Evolutionary conservation across 2,888 invertebrate genomes (phyloP).

Genomic region (Ecliptopera silaceata): DNA sequence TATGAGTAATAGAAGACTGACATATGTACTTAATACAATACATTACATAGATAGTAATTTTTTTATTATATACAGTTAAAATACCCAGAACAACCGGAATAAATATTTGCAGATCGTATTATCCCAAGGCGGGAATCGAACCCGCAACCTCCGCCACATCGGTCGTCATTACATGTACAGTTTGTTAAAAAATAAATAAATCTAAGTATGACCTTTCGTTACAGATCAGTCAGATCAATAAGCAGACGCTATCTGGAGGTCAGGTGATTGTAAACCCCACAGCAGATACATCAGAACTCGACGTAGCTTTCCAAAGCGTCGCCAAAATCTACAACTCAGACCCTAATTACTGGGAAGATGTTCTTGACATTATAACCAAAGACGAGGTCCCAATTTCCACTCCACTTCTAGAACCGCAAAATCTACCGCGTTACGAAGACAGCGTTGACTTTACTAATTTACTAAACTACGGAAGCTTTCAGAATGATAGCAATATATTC

Average conservation of each 20-base stretch:
- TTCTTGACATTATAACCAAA: slow-evolving; percentile 53
- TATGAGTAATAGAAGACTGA: no score
- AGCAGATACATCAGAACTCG: slow-evolving; percentile 48
- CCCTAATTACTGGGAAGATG: slow-evolving; percentile 47
- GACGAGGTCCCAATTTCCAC: slow-evolving; percentile 38
- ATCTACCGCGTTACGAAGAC: slow-evolving; percentile 40
- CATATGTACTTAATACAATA: no score
- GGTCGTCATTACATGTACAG: no score
- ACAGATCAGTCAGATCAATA: slow-evolving; percentile 64
- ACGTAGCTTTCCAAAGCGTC: slow-evolving; percentile 52
- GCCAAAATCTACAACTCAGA: slow-evolving; percentile 52
- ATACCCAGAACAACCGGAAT: no score
- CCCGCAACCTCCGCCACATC: no score
- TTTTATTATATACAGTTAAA: no score
- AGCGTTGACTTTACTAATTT: slow-evolving; percentile 37
- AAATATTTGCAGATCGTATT: no score
- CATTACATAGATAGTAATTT: no score
- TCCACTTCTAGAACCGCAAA: slow-evolving; percentile 42
- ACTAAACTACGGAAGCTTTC: slow-evolving; percentile 24
- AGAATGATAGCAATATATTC: slow-evolving; percentile 36
- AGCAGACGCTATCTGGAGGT: slow-evolving; percentile 62
- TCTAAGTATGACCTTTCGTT: slow-evolving; percentile 25
- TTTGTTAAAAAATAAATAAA: no score
- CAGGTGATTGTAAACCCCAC: slow-evolving; percentile 59
- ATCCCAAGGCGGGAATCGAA: no score